Base-by-base conservation (phyloP, 1,140 invertebrate genomes). In the Drosophila aff. region DNA sequence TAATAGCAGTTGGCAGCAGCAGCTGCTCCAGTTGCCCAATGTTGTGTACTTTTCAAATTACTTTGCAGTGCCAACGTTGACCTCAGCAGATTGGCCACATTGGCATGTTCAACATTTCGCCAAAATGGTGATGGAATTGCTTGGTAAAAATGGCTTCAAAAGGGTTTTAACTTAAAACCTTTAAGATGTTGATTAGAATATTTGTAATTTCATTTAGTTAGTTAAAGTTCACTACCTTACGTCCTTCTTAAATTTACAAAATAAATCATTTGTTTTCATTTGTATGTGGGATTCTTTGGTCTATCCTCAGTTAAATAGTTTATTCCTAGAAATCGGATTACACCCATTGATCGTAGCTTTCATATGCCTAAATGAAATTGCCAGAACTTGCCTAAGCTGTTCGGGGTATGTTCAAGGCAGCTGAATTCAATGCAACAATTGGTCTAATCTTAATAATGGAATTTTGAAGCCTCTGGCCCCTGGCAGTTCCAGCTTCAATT, bases 381-480 rank as follows among this genome's bases (percentile, higher is more conserved):
- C 23, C 33, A 28, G 18, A 62, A 15, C 9, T 10, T 8, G 4
- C 18, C 11, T 58, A 40, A 21, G 11, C 21, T 61, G 15, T 62
- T 43, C 15, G 15, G 18, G 18, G 7, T 15, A 43, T 36, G 7
- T 49, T 68, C 8, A 11, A 23, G 40, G 61, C 28, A 23, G 40
- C 40, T 31, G 50, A 28, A 36, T 59, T 59, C 66, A 59, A 59
- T 53, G 52, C 65, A 78, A 72, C 82, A 86, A 86, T 76, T 76
- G 82, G 69, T 81, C 69, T 85, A 85, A 85, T 85, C 79, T 69
- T 64, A 75, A 86, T 86, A 85, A 85, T 82, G 82, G 82, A 79
- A 86, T 85, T 81, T 71, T 55, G 50, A 68, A 60, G 67, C 49
- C 58, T 18, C 43, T 62, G 59, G 44, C 75, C 50, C 41, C 53